These are phyloP conservation scores for Tylochromis polylepis DNA, from an alignment of 2,113 vertebrate species.

Conservation along the genomic window DNA sequence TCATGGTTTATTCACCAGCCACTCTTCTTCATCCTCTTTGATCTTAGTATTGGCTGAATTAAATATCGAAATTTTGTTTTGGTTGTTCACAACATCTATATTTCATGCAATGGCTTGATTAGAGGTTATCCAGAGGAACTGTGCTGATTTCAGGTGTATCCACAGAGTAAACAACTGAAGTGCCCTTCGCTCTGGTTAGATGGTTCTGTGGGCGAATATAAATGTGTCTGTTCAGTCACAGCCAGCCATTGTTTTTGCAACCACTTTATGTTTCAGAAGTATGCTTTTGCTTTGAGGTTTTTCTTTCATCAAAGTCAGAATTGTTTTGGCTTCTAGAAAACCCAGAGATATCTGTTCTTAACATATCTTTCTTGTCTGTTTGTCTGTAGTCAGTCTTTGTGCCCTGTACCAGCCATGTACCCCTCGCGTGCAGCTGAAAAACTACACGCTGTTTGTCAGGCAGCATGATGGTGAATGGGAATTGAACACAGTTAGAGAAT, in stretches of 20 bases:
- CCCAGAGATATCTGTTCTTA: neutral
- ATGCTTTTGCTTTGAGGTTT: neutral
- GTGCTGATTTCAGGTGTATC: constrained; percentile 36
- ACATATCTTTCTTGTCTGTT: neutral
- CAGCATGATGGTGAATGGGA: neutral
- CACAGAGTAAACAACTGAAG: constrained; percentile 12
- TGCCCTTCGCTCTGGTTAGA: neutral
- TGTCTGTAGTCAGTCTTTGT: neutral
- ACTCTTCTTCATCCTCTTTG: constrained; percentile 31
- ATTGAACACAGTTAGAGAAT: neutral
- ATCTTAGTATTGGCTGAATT: constrained; percentile 66
- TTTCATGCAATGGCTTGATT: constrained; percentile 45
- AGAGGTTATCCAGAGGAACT: constrained; percentile 17
- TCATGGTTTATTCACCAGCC: constrained; percentile 62
- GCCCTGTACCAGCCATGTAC: neutral
- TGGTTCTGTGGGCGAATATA: neutral
- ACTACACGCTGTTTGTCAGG: neutral
- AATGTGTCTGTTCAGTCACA: neutral
- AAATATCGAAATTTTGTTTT: constrained; percentile 54
- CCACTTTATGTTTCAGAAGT: neutral
- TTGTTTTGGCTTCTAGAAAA: neutral
- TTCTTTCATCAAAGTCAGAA: neutral
- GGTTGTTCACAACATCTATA: constrained; percentile 46
- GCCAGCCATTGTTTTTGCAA: neutral
- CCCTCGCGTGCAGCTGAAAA: neutral